These are phyloP conservation scores for Melanerpes formicivorus DNA, from an alignment of 2,113 vertebrate species.

Conservation along the genomic window DNA sequence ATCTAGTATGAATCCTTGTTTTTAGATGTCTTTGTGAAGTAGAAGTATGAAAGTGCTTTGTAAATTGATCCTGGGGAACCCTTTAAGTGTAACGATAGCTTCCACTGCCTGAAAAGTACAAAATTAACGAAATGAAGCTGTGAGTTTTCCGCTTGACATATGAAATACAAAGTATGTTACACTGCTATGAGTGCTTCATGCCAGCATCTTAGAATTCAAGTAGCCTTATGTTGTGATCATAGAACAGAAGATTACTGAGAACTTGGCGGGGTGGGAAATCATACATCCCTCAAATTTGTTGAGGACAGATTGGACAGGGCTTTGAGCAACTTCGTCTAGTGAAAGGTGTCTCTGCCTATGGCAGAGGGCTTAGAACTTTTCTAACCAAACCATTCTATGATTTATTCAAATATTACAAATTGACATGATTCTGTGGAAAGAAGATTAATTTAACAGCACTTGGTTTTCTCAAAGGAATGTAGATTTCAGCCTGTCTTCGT, in stretches of 20 bases:
- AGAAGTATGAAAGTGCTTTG: neutral
- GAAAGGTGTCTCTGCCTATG: neutral
- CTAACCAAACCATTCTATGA: neutral
- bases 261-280: neutral
- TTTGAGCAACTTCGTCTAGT: neutral
- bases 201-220: neutral
- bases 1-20: neutral
- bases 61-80: neutral
- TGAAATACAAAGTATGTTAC: conserved; percentile 10
- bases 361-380: neutral
- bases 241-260: neutral
- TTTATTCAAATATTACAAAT: neutral
- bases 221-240: neutral
- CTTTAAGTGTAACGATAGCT: neutral
- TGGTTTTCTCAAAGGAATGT: conserved; percentile 39
- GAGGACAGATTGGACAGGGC: neutral
- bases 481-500: conserved; percentile 52
- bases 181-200: neutral
- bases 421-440: neutral
- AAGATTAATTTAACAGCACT: conserved; percentile 36
- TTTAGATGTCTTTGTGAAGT: neutral
- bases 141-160: conserved; percentile 49
- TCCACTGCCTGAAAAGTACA: neutral
- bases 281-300: neutral
- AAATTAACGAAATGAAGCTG: neutral